Evolutionary conservation across 1,140 invertebrate genomes (phyloP).

Genomic region (Diabrotica undecimpunctata): DNA sequence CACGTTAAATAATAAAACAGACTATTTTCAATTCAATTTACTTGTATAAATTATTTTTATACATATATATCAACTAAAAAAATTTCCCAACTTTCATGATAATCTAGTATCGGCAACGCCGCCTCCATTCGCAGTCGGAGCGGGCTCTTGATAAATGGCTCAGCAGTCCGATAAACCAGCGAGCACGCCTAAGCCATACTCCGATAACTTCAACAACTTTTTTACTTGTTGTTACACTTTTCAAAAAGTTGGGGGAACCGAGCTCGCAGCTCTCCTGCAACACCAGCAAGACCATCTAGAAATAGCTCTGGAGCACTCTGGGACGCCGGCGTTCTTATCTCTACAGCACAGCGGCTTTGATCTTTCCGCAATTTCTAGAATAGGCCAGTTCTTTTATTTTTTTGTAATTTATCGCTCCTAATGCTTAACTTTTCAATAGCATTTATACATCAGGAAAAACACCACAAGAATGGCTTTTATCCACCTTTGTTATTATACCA

Average conservation of each 20-base stretch:
- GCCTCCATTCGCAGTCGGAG: background rate
- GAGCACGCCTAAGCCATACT: background rate
- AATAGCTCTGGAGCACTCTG: conserved; percentile 1
- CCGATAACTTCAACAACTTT: conserved; percentile 17
- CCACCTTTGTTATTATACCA: too few relatives aligned
- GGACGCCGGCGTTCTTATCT: background rate
- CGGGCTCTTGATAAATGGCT: conserved; percentile 10
- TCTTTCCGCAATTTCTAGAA: background rate
- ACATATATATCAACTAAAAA: too few relatives aligned
- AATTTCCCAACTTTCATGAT: background rate
- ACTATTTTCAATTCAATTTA: too few relatives aligned
- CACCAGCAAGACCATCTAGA: background rate
- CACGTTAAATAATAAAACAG: too few relatives aligned
- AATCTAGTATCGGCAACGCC: background rate
- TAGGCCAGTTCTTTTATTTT: background rate
- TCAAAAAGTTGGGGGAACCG: conserved; percentile 13
- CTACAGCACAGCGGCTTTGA: background rate
- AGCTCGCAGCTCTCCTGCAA: too few relatives aligned
- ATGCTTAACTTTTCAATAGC: too few relatives aligned
- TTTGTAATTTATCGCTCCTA: too few relatives aligned
- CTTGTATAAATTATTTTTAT: too few relatives aligned
- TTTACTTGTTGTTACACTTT: conserved; percentile 16
- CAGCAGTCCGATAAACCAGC: conserved; percentile 12
- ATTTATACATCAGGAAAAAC: too few relatives aligned
- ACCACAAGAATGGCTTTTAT: too few relatives aligned